A percentile compares a stretch with the other conserved stretches of the same genome.
These are phyloP conservation scores for Falco punctatus DNA, from an alignment of 2,113 vertebrate genomes.

Conservation along the genomic window DNA sequence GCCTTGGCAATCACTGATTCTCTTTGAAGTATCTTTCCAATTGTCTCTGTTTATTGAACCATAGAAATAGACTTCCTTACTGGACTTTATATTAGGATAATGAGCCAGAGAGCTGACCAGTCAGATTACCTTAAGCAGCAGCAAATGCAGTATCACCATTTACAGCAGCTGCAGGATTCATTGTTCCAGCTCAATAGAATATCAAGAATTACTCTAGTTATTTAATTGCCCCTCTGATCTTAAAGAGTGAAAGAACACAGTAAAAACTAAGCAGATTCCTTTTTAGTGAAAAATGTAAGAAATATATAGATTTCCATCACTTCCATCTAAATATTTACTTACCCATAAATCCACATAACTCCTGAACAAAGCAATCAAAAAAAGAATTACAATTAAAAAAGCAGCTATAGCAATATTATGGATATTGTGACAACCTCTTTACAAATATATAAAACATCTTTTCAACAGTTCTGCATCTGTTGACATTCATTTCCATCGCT, in stretches of 20 bases:
- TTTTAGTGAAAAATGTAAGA: neutral
- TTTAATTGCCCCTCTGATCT: constrained; percentile 2
- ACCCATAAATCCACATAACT: neutral
- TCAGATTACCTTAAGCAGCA: constrained; percentile 51
- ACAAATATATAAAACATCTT: neutral
- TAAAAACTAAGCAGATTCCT: neutral
- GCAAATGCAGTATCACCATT: constrained; percentile 28
- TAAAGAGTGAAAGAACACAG: neutral
- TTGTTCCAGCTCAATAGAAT: constrained; percentile 15
- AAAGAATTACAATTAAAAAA: neutral
- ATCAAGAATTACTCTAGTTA: neutral
- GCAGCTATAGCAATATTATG: neutral
- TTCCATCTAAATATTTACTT: neutral
- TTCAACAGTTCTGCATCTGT: neutral
- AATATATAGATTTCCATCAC: neutral
- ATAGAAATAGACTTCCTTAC: constrained; percentile 42
- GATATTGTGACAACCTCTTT: neutral
- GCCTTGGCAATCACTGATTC: neutral
- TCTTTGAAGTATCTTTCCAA: constrained; percentile 37
- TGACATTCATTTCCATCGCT: neutral
- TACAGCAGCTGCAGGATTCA: constrained; percentile 31
- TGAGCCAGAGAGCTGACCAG: constrained; percentile 57
- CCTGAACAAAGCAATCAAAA: neutral
- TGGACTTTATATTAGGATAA: constrained; percentile 46
- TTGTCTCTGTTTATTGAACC: constrained; percentile 50